These are phyloP conservation scores for Mola mola DNA, from an alignment of 2,113 vertebrate species.

Conservation along the genomic window DNA sequence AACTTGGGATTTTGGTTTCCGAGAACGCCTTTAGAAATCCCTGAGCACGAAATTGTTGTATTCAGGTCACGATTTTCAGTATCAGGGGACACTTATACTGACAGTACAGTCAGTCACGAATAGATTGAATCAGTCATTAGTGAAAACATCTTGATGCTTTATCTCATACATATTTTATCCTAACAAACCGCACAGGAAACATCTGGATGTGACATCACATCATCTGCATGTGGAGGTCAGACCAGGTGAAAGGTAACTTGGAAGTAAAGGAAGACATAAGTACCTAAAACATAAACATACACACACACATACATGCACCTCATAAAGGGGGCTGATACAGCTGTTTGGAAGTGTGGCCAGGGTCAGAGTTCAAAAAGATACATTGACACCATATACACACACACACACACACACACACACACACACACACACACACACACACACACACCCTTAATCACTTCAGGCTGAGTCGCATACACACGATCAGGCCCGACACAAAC, in stretches of 20 bases:
- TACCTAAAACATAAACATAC: conserved; percentile 9
- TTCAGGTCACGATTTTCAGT: no score
- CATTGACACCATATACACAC: conserved; percentile 44
- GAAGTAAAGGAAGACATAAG: no score
- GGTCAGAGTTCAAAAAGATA: conserved; percentile 76
- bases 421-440: no score
- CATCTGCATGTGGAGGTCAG: conserved; percentile 48
- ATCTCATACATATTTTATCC: no score
- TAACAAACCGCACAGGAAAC: conserved; percentile 39
- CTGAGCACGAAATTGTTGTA: no score
- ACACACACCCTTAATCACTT: conserved; percentile 54
- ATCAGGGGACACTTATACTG: not conserved
- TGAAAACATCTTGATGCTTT: not conserved
- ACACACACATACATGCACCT: conserved; percentile 35
- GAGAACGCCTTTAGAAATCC: no score
- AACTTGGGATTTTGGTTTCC: no score
- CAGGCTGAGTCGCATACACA: conserved; percentile 14
- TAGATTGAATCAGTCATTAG: no score
- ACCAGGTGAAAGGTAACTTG: no score
- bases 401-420: no score
- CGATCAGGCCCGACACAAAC: conserved; percentile 6
- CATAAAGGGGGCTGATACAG: conserved; percentile 62
- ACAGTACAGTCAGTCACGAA: no score
- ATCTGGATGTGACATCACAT: conserved; percentile 61
- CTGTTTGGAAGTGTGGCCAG: conserved; percentile 59